Evolutionary conservation across 2,888 invertebrate species (phyloP).

Genomic region (Mesoligia furuncula): DNA sequence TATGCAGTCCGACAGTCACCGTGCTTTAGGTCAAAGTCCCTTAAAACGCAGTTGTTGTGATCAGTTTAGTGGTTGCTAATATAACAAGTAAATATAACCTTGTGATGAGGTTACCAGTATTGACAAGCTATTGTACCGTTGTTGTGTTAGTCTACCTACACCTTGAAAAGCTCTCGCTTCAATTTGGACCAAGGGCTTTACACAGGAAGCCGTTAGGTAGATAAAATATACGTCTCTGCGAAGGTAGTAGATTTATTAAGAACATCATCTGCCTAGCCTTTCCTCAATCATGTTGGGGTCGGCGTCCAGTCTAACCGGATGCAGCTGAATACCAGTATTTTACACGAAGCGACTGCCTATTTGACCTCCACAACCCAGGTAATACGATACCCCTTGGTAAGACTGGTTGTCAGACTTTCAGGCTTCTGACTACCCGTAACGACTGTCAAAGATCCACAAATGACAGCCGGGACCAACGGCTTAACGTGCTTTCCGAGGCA

Average conservation of each 20-base stretch:
- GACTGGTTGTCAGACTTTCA: neutral
- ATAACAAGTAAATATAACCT: conserved; percentile 30
- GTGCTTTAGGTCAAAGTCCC: too few species aligned
- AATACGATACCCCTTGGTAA: neutral
- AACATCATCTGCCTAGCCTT: neutral
- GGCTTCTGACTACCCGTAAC: neutral
- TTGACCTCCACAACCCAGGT: too few species aligned
- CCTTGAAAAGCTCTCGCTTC: conserved; percentile 22
- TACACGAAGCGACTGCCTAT: neutral
- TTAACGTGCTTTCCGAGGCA: too few species aligned
- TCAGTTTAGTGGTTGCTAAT: conserved; percentile 36
- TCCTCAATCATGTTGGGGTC: neutral
- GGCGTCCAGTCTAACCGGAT: neutral
- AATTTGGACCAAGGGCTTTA: conserved; percentile 31
- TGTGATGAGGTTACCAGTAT: conserved; percentile 32
- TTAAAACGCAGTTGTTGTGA: neutral
- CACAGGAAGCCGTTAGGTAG: conserved; percentile 16
- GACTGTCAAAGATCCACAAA: too few species aligned
- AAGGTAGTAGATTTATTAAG: neutral
- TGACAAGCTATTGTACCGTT: conserved; percentile 18
- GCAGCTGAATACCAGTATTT: too few species aligned
- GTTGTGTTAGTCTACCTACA: conserved; percentile 1
- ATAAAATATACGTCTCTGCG: neutral
- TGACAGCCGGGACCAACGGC: too few species aligned
- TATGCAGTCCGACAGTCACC: too few species aligned